Evolutionary conservation across 1,140 invertebrate genomes (phyloP), one percentile per base, ranked within the genome.

Genomic region (Ruditapes philippinarum): DNA sequence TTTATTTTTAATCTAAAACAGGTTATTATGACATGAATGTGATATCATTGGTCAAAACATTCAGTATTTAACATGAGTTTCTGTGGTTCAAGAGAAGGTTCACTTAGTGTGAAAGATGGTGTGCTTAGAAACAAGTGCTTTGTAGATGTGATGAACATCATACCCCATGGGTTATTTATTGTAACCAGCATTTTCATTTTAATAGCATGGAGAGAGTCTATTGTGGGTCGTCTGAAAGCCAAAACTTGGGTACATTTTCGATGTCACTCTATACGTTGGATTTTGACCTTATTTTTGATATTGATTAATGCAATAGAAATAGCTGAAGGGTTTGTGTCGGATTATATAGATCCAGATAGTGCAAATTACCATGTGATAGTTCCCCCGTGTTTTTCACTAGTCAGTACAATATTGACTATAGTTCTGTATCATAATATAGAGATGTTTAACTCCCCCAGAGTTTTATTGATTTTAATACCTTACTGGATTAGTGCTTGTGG

Each of bases 381-480:
- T 9, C 94, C 94, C 17, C 93, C 93, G 22, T 92, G 90, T 74
- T 74, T 94, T 17, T 88, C 92, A 19, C 84, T 94, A n/a, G 19
- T 93, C 25, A 93, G 92, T 22, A 88, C 94, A 17, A 57, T 94
- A 12, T 62, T 94, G 9, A 92, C 91, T 17, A 93, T 95, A 33
- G 82, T 94, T 9, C 94, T 93, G 62, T 95, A 95, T 79, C 95
- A 95, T 83, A 95, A 94, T 90, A 93, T 95, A 49, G 95, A 95
- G 88, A 93, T 94, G 90, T 95, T 94, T 94, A 95, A 95, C 86
- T 95, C 94, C 0, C 94, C 95, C 25, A 91, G 91, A 89, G 95
- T 95, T 81, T 90, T 95, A 1, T 74, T 95, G 12, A 86, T 94
- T 7, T 51, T 95, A 36, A 82, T 95, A 28, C 73, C 92, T 28